Percentiles rank a stretch among this genome's conserved stretches.
These are phyloP conservation scores for Pachycephus smyrnensis DNA, from an alignment of 2,888 invertebrate species.

Conservation along the genomic window DNA sequence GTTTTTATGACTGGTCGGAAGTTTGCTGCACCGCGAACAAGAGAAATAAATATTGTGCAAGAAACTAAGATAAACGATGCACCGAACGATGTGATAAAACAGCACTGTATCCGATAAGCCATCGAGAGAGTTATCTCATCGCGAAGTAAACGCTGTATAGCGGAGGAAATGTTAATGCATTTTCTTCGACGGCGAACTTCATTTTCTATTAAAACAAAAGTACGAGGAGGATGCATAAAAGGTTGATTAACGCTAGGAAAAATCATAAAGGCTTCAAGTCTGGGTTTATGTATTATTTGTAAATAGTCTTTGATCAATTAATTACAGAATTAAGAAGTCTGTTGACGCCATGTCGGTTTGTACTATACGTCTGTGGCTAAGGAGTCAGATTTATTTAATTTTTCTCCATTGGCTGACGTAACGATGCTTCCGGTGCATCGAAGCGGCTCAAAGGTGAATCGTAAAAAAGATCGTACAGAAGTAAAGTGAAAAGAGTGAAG, in stretches of 20 bases:
- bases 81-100: slow-evolving; percentile 30
- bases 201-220: not conserved
- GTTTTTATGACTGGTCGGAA: slow-evolving; percentile 31
- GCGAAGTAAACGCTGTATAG: not conserved
- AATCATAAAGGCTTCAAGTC: not conserved
- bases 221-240: not conserved
- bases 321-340: not conserved
- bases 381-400: not conserved
- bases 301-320: too few relatives aligned
- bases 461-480: slow-evolving; percentile 10
- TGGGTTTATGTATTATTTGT: not conserved
- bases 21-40: slow-evolving; percentile 23
- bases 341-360: not conserved
- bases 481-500: not conserved
- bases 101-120: not conserved
- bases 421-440: not conserved
- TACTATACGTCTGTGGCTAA: not conserved
- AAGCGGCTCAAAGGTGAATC: slow-evolving; percentile 8
- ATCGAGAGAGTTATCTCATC: not conserved
- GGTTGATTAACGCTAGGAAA: not conserved
- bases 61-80: slow-evolving; percentile 10
- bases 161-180: not conserved
- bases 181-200: not conserved
- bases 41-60: slow-evolving; percentile 37
- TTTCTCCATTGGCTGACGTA: not conserved